Percentiles rank a stretch among this genome's conserved stretches.
phyloP scores from a whole-genome alignment of 1,140 invertebrate species.

The Drosophila micromelanica region DNA sequence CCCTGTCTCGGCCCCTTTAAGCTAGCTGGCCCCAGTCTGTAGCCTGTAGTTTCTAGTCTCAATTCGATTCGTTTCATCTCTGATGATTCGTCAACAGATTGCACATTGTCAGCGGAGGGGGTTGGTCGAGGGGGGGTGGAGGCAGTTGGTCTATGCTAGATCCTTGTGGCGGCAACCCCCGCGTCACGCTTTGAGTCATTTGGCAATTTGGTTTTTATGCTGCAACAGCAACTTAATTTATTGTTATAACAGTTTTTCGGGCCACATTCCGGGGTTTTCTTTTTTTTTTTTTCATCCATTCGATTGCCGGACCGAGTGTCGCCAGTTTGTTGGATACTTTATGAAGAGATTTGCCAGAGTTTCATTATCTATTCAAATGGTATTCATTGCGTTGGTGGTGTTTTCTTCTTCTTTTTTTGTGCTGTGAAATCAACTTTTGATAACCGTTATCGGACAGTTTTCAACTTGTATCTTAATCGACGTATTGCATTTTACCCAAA shows the following conservation, averaged over 20 bases:
- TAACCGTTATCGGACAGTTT: not conserved
- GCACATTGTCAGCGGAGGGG: conserved; percentile 28
- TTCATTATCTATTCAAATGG: conserved; percentile 48
- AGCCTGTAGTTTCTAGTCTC: conserved; percentile 20
- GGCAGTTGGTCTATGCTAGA: no score
- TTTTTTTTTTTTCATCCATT: not conserved
- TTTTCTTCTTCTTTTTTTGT: not conserved
- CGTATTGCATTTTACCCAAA: not conserved
- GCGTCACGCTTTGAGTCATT: conserved; percentile 47
- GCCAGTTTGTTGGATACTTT: conserved; percentile 46
- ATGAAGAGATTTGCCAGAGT: conserved; percentile 37
- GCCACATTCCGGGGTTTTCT: conserved; percentile 17
- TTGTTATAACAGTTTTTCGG: conserved; percentile 71
- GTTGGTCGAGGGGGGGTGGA: no score
- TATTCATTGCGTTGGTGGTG: not conserved
- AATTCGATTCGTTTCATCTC: conserved; percentile 35
- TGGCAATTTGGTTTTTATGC: conserved; percentile 74
- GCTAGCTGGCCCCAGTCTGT: conserved; percentile 1
- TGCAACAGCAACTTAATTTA: conserved; percentile 80
- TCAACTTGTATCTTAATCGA: conserved; percentile 1
- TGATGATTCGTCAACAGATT: conserved; percentile 63
- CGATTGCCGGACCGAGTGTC: conserved; percentile 36
- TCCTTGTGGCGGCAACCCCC: no score
- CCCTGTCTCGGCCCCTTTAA: no score
- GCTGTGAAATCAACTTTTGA: not conserved